Percentiles rank a stretch among this genome's conserved stretches.
phyloP scores from a whole-genome alignment of 2,113 vertebrate genomes.

The Phrynosoma blainvillii region DNA sequence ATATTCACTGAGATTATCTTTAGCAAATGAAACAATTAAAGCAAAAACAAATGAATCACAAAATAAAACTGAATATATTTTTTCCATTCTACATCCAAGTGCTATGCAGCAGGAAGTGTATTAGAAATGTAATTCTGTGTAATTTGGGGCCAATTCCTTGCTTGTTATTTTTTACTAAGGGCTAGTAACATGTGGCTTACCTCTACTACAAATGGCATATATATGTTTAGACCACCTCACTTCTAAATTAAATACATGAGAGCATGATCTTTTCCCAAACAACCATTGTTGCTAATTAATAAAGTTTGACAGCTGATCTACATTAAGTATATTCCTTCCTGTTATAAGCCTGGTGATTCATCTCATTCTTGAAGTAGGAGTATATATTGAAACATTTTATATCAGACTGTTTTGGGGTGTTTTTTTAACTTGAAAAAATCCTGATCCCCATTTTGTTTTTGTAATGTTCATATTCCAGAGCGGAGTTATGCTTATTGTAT shows the following conservation, averaged over 20 bases:
- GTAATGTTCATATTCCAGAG: no score
- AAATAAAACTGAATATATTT: background rate
- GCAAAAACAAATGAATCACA: background rate
- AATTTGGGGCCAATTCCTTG: background rate
- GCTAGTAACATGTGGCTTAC: background rate
- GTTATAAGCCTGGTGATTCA: no score
- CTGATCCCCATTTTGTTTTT: no score
- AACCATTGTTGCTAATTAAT: no score
- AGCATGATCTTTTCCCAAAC: background rate
- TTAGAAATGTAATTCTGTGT: background rate
- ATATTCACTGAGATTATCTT: background rate
- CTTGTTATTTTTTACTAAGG: background rate
- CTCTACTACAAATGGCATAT: background rate
- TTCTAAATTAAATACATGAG: background rate
- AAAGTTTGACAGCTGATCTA: no score
- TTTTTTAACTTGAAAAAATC: no score
- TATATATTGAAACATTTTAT: no score
- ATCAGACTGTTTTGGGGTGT: no score
- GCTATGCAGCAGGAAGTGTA: background rate
- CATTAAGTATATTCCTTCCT: no score
- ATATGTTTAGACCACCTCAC: background rate
- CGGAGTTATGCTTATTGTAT: no score
- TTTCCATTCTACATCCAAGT: background rate
- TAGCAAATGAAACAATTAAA: slow-evolving; percentile 2
- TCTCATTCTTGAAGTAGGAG: no score